Evolutionary conservation across 2,888 invertebrate species (phyloP), one percentile per base, ranked within the genome.

Genomic region (Synanthedon myopaeformis): DNA sequence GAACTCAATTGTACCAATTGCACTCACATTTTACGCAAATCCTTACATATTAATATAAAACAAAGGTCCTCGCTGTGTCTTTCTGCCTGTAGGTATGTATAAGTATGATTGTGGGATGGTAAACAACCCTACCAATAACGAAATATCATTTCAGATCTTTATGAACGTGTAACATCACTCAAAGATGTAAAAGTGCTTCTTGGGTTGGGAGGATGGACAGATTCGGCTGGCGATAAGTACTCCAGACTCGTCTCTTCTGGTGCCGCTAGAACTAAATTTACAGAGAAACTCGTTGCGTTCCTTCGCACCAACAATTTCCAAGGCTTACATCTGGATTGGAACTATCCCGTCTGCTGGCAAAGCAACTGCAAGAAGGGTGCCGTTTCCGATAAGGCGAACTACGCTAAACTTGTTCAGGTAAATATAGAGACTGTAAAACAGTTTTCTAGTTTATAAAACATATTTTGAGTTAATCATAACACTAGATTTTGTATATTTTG

Each of bases 191-290:
- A 90, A 60, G 92, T 95, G 0, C 75, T 96, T 5, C 79, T 98
- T 41, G 96, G 95, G 1, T 76, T 98, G 53, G 98, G 98, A n/a
- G 98, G 98, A 1, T 98, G 97, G 97, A 96, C 96, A 0, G 96
- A 97, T 76, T 97, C 96, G 0, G 90, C 93, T 0, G 95, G 95
- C 0, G 94, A 95, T 68, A 96, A 96, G 72, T 96, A 96, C 69
- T 95, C 95, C 0, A 89, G 92, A 12, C 76, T 97, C 28, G 94
- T 95, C 0, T 90, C 91, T 49, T 91, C 92, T 56, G 88, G 90
- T 4, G 83, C 89, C 0, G 89, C 91, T 4, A 89, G 95, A 12
- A 82, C 91, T 41, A 91, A 91, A 52, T 96, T 96, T 67, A 91
- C 93, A 3, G 82, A 91, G 2, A 91, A 92, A 54, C 88, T 91